Percentiles rank a stretch among this genome's conserved stretches.
Conservation (phyloP, 2,113 vertebrate genomes). For the Chitala chitala region DNA sequence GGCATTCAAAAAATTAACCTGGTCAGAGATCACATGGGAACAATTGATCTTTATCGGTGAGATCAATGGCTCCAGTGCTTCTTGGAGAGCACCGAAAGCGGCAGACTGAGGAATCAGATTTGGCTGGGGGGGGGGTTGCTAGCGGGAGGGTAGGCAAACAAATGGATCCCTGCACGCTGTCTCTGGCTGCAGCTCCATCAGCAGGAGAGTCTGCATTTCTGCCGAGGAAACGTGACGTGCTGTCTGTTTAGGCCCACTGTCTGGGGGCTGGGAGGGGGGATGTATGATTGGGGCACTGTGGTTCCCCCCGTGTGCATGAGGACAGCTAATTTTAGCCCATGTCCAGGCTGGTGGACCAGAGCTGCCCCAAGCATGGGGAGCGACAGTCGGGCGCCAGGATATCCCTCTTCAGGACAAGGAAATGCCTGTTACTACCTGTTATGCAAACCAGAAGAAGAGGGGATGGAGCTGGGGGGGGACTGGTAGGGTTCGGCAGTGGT, state of each 20-base stretch:
- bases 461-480: conserved; percentile 57
- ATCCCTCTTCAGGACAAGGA: conserved; percentile 97
- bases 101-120: conserved; percentile 12
- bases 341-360: conserved; percentile 50
- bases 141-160: conserved; percentile 14
- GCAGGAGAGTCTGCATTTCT: conserved; percentile 18
- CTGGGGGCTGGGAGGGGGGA: conserved; percentile 39
- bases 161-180: background rate
- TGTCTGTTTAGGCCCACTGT: conserved; percentile 21
- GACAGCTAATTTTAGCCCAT: conserved; percentile 79
- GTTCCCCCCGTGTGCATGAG: conserved; percentile 25
- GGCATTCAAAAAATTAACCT: conserved; percentile 6
- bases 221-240: conserved; percentile 53
- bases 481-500: conserved; percentile 26
- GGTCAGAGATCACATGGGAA: background rate
- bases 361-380: conserved; percentile 76
- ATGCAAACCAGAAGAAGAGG: conserved; percentile 73
- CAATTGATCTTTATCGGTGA: conserved; percentile 25
- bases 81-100: conserved; percentile 29
- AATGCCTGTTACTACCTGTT: conserved; percentile 99
- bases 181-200: conserved; percentile 7
- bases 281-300: conserved; percentile 60
- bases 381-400: conserved; percentile 99
- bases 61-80: conserved; percentile 20
- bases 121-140: conserved; percentile 11